Base-by-base conservation (phyloP, 2,888 invertebrate species). In the Harpalus rufipes region DNA sequence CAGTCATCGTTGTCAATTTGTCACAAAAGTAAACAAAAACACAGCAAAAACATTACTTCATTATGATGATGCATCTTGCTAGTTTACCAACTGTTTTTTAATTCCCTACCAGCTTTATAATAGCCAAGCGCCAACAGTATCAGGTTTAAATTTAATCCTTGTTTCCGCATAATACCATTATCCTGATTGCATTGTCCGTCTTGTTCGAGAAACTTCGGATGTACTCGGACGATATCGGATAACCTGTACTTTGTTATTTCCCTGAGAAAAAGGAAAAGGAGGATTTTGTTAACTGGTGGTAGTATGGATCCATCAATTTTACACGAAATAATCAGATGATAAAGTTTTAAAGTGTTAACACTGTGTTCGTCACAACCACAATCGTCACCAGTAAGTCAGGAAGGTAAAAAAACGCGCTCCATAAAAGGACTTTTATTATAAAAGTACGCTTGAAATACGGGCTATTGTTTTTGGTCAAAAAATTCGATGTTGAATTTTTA, bases 161-260 rank as follows among this genome's bases (percentile, higher is more conserved):
- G 63, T 78, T 78, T 51, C 84, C 84, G 78, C 84, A 84, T 76
- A 84, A 84, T 78, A 44, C 84, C 78, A 84, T 84, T 84, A 84
- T 78, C 84, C 84, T 84, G 84, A 84, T 84, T 84, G 84, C 84
- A 65, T 78, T 84, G 84, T 84, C 83, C 83, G 39, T 76, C 83
- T 58, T 83, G 74, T 76, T 83, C 83, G 83, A 25, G 0, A 32
- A 10, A 14, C 7, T 14, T 68, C 68, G 68, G n/a, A 10, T 39
- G 68, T 39, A 68, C 41, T 83, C 83, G 83, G 59, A 6, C 10
- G 21, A 12, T 12, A 2, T 83, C 83, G 82, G 76, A 12, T 18
- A n/a, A 44, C 44, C 39, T 68, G 68, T 32, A 68, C 39, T 68
- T 32, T 68, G 68, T 68, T 39, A 68, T 14, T 39, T 16, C 7